Base-by-base conservation (phyloP, 2,888 invertebrate genomes). In the Lochmaea crataegi region DNA sequence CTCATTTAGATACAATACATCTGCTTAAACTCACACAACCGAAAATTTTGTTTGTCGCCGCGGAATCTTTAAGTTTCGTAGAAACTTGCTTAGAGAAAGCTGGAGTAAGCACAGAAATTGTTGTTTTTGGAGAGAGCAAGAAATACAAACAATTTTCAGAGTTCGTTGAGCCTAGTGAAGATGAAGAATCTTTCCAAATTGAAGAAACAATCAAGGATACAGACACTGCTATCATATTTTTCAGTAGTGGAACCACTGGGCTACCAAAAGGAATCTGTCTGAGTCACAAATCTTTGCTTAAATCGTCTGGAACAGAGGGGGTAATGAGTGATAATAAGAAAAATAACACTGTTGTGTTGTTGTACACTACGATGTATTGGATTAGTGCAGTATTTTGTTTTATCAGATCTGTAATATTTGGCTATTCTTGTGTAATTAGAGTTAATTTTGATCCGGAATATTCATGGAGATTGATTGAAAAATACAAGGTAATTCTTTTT, bases 171-270 rank as follows among this genome's bases (percentile, higher is more conserved):
- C 72, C 68, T 14, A 32, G 77, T 22, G 68, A 73, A 18, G 70
- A 73, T 10, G 82, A 82, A 71, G 68, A 75, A 2, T 57, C 65
- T 9, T 84, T 84, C 65, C 61, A 72, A 68, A 82, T 83, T 2
- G 68, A 51, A 11, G 16, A 67, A 16, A 60, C 74, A 26, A 65
- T 74, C 0, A 65, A 78, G n/a, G 60, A 65, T 14, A 75, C 72
- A 63, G 75, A 80, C 14, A 82, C 81, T 1, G 82, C 81, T 1
- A 18, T 81, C 1, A 79, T 84, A 65, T 75, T 80, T 42, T 85
- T 82, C 69, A 83, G 83, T 48, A 85, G 85, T 75, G 85, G 84
- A 1, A 83, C 81, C 4, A 83, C 82, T 14, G 84, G 83, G 14
- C 57, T 80, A 16, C 82, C 83, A 0, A 84, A 84, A 76, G 83